A percentile compares a stretch with the other conserved stretches of the same genome.
These are phyloP conservation scores for Crocidura indochinensis DNA, from an alignment of 2,797 vertebrate species.

Conservation along the genomic window DNA sequence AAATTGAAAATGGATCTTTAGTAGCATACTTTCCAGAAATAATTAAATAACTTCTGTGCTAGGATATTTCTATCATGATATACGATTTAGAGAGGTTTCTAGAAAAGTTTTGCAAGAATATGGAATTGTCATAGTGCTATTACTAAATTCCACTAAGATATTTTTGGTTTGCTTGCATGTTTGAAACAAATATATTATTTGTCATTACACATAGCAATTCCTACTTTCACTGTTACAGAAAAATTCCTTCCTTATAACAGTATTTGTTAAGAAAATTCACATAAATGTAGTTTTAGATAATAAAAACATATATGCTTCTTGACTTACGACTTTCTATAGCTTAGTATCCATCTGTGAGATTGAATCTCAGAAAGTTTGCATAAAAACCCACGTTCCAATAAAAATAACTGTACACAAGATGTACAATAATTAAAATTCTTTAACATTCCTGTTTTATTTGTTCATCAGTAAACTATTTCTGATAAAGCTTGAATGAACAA, in stretches of 20 bases:
- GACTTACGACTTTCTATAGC: constrained; percentile 21
- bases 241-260: constrained; percentile 22
- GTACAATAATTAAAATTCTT: neutral
- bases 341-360: neutral
- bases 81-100: constrained; percentile 41
- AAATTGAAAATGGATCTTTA: constrained; percentile 64
- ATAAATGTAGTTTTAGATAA: neutral
- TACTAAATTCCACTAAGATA: constrained; percentile 25
- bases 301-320: neutral
- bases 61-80: constrained; percentile 52
- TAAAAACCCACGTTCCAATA: constrained; percentile 19
- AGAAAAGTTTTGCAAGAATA: constrained; percentile 46
- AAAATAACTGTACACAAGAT: neutral
- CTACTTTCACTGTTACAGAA: neutral
- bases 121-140: neutral
- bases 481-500: constrained; percentile 46
- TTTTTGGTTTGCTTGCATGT: constrained; percentile 35
- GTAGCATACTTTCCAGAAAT: constrained; percentile 59
- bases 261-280: neutral
- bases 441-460: constrained; percentile 20
- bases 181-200: constrained; percentile 22
- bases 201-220: constrained; percentile 8
- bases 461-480: neutral
- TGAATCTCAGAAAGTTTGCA: neutral
- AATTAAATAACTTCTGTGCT: constrained; percentile 65